Evolutionary conservation across 1,140 invertebrate genomes (phyloP).

Genomic region (Leptinotarsa defecta): DNA sequence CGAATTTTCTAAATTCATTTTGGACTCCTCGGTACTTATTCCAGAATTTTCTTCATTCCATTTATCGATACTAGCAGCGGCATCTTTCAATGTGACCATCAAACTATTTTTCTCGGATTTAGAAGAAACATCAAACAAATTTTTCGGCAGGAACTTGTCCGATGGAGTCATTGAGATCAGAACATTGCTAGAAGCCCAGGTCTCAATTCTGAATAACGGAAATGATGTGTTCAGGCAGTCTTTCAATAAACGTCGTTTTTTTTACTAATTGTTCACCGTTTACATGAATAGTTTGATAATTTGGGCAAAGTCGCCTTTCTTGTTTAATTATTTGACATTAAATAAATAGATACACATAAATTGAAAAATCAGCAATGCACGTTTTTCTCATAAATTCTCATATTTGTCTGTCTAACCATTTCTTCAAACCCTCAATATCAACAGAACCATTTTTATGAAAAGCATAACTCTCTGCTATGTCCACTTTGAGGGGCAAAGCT

Average conservation of each 20-base stretch:
- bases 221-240: background rate
- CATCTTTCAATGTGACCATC: background rate
- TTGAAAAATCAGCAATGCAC: background rate
- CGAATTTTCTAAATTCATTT: background rate
- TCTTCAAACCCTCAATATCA: conserved; percentile 64
- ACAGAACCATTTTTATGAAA: conserved; percentile 64
- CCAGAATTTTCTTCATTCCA: conserved; percentile 4
- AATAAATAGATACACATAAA: conserved; percentile 2
- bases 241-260: background rate
- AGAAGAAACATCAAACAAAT: background rate
- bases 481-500: conserved; percentile 69
- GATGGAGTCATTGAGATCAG: background rate
- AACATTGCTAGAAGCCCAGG: background rate
- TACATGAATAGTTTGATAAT: too few relatives aligned
- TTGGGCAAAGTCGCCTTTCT: too few relatives aligned
- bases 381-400: background rate
- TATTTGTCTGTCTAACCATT: conserved; percentile 67
- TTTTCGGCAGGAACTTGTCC: background rate
- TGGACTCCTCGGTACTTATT: background rate
- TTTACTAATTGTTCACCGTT: background rate
- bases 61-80: background rate
- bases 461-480: conserved; percentile 75
- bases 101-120: background rate
- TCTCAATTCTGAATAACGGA: background rate
- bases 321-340: background rate